Evolutionary conservation across 2,113 vertebrate genomes (phyloP).

Genomic region (Spizaetus ornatus): DNA sequence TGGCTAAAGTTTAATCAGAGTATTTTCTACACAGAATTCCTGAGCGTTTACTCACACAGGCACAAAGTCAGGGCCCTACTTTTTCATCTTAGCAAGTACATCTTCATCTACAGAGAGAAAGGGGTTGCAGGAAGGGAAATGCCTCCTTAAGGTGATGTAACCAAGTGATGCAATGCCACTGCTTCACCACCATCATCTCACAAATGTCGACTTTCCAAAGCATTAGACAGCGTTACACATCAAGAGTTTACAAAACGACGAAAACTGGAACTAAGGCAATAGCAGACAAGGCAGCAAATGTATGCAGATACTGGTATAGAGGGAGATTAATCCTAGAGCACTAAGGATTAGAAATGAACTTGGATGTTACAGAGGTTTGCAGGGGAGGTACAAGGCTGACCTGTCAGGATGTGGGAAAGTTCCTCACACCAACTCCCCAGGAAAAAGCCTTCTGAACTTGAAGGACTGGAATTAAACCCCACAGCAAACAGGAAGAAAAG

Average conservation of each 20-base stretch:
- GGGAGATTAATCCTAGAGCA: not conserved
- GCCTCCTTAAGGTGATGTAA: not conserved
- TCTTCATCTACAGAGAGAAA: not conserved
- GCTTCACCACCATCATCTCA: not conserved
- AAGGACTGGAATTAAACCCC: not conserved
- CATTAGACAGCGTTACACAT: not conserved
- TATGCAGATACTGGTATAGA: not conserved
- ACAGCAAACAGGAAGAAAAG: not conserved
- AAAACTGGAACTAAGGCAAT: not conserved
- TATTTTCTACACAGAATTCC: not conserved
- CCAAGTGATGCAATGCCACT: not conserved
- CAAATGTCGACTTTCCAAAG: not conserved
- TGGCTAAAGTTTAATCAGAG: not conserved
- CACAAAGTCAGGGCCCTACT: not conserved
- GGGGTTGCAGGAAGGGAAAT: not conserved
- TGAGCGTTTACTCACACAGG: not conserved
- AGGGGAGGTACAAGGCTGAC: not conserved
- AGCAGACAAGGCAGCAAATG: not conserved
- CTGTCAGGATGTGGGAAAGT: not conserved
- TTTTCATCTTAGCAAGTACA: not conserved
- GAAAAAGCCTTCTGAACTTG: not conserved
- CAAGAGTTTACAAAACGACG: not conserved
- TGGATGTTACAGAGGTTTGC: not conserved
- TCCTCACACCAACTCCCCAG: not conserved
- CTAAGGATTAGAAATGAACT: not conserved